Evolutionary conservation across 2,888 invertebrate species (phyloP), one percentile per base, ranked within the genome.

Genomic region (Aspidapion aeneum): DNA sequence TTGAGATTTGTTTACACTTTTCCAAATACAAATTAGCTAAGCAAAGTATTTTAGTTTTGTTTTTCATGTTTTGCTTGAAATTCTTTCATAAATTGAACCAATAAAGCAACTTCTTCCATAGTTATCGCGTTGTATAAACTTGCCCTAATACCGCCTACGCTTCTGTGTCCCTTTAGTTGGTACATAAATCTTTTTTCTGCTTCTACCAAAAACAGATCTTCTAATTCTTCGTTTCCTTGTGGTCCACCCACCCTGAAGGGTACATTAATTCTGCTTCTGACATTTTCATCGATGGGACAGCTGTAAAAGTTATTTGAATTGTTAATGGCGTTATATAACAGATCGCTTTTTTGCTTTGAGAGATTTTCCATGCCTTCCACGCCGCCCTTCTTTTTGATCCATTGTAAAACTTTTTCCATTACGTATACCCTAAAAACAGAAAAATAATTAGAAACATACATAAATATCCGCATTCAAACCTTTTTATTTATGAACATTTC

Each of bases 111-210:
- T 77, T 98, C 96, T 57, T 89, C 87, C 0, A 93, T 73, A 0
- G 92, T 89, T 1, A 98, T 87, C 0, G 98, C 98, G 75, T 99
- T 99, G 83, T 97, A 99, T 1, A 98, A 83, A 0, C 98, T 97
- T 1, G 93, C 96, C 55, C 98, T 86, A 62, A 99, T 93, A 22
- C 98, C 98, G 54, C 98, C 98, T 51, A 98, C 96, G 51, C 89
- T 90, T 74, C 95, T 90, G 82, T 98, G 98, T 60, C 98, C 98
- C 81, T 98, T 98, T 50, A 98, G 82, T 74, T 95, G 94, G 63
- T 94, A 86, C 85, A 97, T 90, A 59, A 88, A 87, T 18, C 84
- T 79, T 50, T 87, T 84, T 70, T 88, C 87, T 7, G 98, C 94
- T 61, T 91, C 90, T 63, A 89, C 85, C 50, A 98, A 77, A 74